Conservation (phyloP, 1,140 invertebrate species). For the Pararge aegeria region DNA sequence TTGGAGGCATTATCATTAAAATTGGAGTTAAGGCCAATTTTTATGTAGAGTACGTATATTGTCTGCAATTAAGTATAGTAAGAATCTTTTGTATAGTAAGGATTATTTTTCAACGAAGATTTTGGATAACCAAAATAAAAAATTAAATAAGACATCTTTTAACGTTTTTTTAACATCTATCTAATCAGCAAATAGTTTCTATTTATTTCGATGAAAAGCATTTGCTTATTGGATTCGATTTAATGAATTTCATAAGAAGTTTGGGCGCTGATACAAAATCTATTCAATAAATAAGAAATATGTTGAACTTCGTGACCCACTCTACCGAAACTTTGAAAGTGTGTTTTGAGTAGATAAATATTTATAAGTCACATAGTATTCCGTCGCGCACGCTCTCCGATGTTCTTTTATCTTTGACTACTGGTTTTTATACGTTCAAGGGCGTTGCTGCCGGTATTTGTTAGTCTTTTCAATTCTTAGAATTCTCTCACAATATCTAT, state of each 20-base stretch:
- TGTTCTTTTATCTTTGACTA: neutral
- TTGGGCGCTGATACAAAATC: neutral
- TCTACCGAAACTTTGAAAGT: neutral
- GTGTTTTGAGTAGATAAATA: neutral
- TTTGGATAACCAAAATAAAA: too few relatives aligned
- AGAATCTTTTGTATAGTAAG: too few relatives aligned
- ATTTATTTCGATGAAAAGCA: too few relatives aligned
- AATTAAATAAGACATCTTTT: too few relatives aligned
- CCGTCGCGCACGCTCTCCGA: neutral
- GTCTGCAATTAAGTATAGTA: too few relatives aligned
- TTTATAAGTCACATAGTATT: neutral
- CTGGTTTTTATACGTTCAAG: slow-evolving; percentile 1
- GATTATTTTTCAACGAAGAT: too few relatives aligned
- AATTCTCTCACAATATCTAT: neutral
- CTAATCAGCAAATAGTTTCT: too few relatives aligned
- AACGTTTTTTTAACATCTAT: too few relatives aligned
- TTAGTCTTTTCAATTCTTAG: neutral
- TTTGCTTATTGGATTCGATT: too few relatives aligned
- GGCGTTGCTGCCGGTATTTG: neutral
- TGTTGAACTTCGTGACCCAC: neutral
- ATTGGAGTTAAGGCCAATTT: too few relatives aligned
- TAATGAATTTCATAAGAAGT: neutral
- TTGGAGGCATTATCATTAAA: too few relatives aligned
- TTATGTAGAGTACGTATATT: too few relatives aligned
- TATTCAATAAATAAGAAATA: neutral